A percentile compares a stretch with the other conserved stretches of the same genome.
Evolutionary conservation across 2,113 vertebrate species (phyloP).

Genomic region (Delphinus delphis): DNA sequence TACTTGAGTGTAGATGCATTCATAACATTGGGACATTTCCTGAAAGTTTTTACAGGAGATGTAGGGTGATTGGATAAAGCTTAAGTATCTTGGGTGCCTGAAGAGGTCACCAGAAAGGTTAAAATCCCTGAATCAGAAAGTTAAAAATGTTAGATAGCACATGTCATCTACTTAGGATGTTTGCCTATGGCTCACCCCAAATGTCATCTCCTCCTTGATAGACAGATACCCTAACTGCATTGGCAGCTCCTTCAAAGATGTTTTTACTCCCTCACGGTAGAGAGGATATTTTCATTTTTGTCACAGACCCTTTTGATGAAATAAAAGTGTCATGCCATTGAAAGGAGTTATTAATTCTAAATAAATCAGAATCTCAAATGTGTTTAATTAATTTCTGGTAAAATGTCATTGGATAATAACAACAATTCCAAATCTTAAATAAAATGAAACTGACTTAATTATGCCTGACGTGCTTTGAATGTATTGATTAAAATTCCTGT

Average conservation of each 20-base stretch:
- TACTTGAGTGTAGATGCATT: not conserved
- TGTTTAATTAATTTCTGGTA: not conserved
- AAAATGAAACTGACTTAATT: not conserved
- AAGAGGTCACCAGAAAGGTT: not conserved
- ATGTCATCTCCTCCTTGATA: not conserved
- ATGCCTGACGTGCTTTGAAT: not conserved
- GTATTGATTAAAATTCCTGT: not conserved
- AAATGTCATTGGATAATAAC: not conserved
- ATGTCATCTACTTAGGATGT: not conserved
- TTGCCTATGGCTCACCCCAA: not conserved
- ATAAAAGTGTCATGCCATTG: not conserved
- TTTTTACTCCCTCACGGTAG: not conserved
- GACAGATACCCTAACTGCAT: not conserved
- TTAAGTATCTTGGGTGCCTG: not conserved
- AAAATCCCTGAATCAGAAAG: not conserved
- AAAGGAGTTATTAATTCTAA: not conserved
- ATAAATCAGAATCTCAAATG: not conserved
- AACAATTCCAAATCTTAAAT: not conserved
- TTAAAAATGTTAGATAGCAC: not conserved
- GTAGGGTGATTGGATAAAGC: not conserved
- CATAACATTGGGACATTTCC: not conserved
- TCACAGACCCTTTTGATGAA: not conserved
- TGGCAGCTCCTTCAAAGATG: not conserved
- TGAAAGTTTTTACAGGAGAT: not conserved
- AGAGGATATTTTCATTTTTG: not conserved